A percentile compares a stretch with the other conserved stretches of the same genome.
phyloP scores from a whole-genome alignment of 2,888 invertebrate genomes.

The Hirtodrosophila cameraria region DNA sequence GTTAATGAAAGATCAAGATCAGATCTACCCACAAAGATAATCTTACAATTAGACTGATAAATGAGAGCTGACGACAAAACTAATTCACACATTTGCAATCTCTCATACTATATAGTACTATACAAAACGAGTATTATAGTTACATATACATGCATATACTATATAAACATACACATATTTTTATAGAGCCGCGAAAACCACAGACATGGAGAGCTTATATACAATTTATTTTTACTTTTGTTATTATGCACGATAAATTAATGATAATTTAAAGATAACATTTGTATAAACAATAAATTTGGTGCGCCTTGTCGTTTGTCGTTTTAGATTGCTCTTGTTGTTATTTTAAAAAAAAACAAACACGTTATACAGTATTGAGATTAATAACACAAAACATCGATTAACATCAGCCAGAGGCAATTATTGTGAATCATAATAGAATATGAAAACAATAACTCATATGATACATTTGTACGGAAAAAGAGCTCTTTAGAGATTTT shows the following conservation, averaged over 20 bases:
- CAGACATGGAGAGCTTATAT: constrained; percentile 19
- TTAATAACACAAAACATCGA: constrained; percentile 46
- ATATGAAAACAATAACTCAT: constrained; percentile 3
- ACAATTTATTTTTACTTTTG: constrained; percentile 8
- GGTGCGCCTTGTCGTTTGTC: constrained; percentile 30
- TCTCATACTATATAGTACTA: not conserved
- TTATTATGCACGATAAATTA: constrained; percentile 68
- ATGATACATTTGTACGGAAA: not conserved
- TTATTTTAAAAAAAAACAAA: constrained; percentile 53
- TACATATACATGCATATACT: constrained; percentile 14
- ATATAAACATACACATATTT: constrained; percentile 27
- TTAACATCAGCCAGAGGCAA: constrained; percentile 15
- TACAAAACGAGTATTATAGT: constrained; percentile 27
- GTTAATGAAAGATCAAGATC: constrained; percentile 60
- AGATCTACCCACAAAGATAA: constrained; percentile 21
- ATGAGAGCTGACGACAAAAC: constrained; percentile 15
- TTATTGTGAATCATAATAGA: constrained; percentile 23
- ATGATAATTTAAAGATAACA: constrained; percentile 75
- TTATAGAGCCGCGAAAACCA: constrained; percentile 40
- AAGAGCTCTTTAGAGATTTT: too few relatives aligned
- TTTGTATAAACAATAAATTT: constrained; percentile 71
- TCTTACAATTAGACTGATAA: constrained; percentile 17
- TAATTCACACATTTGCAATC: constrained; percentile 53
- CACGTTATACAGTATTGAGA: constrained; percentile 39
- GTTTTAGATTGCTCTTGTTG: constrained; percentile 14